Evolutionary conservation across 2,113 vertebrate species (phyloP), one percentile per base, ranked within the genome.

Genomic region (Tichodroma muraria): DNA sequence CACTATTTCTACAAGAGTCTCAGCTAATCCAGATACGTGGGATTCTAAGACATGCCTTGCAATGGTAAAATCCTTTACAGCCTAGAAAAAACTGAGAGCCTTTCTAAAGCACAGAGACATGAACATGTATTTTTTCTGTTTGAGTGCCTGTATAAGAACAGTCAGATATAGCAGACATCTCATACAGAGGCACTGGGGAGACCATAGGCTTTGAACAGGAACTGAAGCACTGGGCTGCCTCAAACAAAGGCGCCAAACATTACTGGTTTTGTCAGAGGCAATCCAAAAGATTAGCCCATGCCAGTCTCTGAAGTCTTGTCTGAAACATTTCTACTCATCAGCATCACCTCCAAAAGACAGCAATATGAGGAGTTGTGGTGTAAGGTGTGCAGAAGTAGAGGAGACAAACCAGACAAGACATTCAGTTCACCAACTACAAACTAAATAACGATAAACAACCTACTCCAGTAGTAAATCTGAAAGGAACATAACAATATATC

Each of bases 41-140:
- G 35, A 70, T 65, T 52, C n/a, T 11, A 78, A 52, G 33, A 56
- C n/a, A 63, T 3, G 3, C 16, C 57, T 80, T 61, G 37, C 27
- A 44, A 21, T 6, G 19, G 59, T 6, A 5, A 87, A 56, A 45
- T 31, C 28, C 60, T 61, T 75, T 45, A 47, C 27, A 84, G n/a
- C 37, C 73, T 37, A 37, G 15, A 75, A 66, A 19, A 68, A 59
- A 16, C 2, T 24, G 17, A 60, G 24, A 76, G 31, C 21, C 27
- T 11, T 80, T 84, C 78, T 75, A 54, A 65, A 85, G 50, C 30
- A 50, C 11, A 54, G 61, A 87, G 35, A 13, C 16, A 44, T 2
- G 10, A 22, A 13, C 3, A 2, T 30, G 18, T 42, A 0, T 11
- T 1, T 20, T 28, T 69, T 17, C 22, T 40, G 8, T 21, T 5